phyloP scores from a whole-genome alignment of 2,888 invertebrate genomes.

The Diarsia brunnea region DNA sequence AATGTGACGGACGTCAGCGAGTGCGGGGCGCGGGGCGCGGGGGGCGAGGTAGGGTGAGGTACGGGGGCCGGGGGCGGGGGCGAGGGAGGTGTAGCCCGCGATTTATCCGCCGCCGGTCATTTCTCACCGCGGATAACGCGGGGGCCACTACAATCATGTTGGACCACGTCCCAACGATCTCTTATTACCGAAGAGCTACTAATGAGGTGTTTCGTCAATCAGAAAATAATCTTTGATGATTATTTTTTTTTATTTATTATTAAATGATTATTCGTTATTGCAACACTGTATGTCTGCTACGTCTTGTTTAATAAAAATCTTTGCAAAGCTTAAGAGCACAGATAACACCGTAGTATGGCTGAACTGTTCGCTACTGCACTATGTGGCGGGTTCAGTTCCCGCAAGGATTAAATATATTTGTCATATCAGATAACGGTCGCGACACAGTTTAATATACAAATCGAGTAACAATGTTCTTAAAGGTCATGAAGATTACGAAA shows the following conservation, averaged over 20 bases:
- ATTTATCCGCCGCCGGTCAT: slow-evolving; percentile 43
- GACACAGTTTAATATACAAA: no score
- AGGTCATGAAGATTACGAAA: not conserved
- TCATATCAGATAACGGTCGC: not conserved
- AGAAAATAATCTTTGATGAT: no score
- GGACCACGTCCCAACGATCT: not conserved
- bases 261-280: not conserved
- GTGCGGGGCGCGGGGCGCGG: not conserved
- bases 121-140: slow-evolving; percentile 36
- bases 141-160: not conserved
- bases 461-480: not conserved
- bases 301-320: not conserved
- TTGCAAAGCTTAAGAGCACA: not conserved
- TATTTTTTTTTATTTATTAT: no score
- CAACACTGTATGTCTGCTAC: not conserved
- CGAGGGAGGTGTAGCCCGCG: not conserved
- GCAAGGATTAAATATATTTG: no score
- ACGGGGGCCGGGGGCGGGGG: not conserved
- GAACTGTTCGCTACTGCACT: not conserved
- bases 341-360: not conserved
- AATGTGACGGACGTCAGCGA: slow-evolving; percentile 51
- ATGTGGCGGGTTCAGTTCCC: not conserved
- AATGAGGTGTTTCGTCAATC: not conserved
- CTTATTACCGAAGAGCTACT: not conserved
- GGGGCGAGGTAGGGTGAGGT: not conserved